Percentiles rank a stretch among this genome's conserved stretches.
phyloP scores from a whole-genome alignment of 1,140 invertebrate species.

The Panagrolaimus sp. region DNA sequence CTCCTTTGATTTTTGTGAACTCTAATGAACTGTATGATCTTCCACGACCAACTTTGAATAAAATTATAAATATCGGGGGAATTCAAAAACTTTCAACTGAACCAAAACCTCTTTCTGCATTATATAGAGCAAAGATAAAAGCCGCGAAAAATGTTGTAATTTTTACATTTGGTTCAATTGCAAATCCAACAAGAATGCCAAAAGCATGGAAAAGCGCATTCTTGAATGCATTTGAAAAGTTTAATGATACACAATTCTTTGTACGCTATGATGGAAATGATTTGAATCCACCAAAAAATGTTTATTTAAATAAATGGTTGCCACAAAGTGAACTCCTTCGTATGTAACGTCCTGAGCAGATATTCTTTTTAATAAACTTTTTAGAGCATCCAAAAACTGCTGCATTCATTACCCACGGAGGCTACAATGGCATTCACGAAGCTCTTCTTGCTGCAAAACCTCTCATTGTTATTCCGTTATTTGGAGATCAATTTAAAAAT shows the following conservation, averaged over 20 bases:
- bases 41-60: neutral
- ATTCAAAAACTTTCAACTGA: neutral
- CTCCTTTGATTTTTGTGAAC: conserved; percentile 8
- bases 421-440: conserved; percentile 46
- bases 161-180: conserved; percentile 3
- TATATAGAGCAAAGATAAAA: neutral
- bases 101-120: neutral
- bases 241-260: conserved; percentile 25
- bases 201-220: conserved; percentile 8
- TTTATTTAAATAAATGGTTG: neutral
- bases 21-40: conserved; percentile 11
- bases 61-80: conserved; percentile 14
- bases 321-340: neutral
- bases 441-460: conserved; percentile 41
- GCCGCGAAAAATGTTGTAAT: neutral
- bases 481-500: conserved; percentile 46
- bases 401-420: conserved; percentile 49
- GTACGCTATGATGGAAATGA: conserved; percentile 20
- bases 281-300: neutral
- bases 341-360: neutral
- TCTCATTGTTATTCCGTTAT: conserved; percentile 48
- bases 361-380: neutral
- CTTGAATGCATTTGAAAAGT: conserved; percentile 16
- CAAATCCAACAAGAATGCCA: neutral
- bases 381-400: conserved; percentile 27